Base-by-base conservation (phyloP, 2,888 invertebrate species). In the Copidosoma aretas region DNA sequence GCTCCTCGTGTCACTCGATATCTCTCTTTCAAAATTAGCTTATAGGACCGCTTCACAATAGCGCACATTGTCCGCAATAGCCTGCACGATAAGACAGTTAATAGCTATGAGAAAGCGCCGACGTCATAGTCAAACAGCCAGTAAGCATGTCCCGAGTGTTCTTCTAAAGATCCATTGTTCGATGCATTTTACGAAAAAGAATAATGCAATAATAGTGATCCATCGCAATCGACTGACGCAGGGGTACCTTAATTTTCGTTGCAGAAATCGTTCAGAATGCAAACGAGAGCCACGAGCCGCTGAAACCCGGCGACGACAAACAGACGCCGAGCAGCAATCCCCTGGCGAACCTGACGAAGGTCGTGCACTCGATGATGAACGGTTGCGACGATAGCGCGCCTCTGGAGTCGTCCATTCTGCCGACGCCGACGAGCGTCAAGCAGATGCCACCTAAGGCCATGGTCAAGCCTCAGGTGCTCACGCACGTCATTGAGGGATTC, bases 401-500 rank as follows among this genome's bases (percentile, higher is more conserved):
- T 24, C 80, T 80, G 56, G 64, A 78, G 8, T 41, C 71, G 1
- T 73, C 75, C 12, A 72, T 81, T 0, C 53, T 76, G n/a, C 78
- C 81, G 19, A 75, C 81, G 17, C 75, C 76, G 3, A 75, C 79
- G 10, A 77, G 73, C 25, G 80, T 73, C 67, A 82, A 79, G 71
- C 79, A 81, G 71, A 79, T 84, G n/a, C 86, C 93, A 49, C 93
- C 93, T 21, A 94, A 94, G 82, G 96, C 95, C 1, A 92, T 96
- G 90, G 95, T 97, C 17, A 97, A 96, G 82, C 97, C 97, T 0
- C 95, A 96, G 81, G 94, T 98, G 10, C 86, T 98, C 62, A 97
- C 97, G 0, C 98, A 98, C 82, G 95, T 97, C 25, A 97, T 98
- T 72, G 97, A 97, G 82, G 97, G 97, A 62, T 97, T 95, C 84